Conservation (phyloP, 2,113 vertebrate species). For the Myiopsitta monachus region DNA sequence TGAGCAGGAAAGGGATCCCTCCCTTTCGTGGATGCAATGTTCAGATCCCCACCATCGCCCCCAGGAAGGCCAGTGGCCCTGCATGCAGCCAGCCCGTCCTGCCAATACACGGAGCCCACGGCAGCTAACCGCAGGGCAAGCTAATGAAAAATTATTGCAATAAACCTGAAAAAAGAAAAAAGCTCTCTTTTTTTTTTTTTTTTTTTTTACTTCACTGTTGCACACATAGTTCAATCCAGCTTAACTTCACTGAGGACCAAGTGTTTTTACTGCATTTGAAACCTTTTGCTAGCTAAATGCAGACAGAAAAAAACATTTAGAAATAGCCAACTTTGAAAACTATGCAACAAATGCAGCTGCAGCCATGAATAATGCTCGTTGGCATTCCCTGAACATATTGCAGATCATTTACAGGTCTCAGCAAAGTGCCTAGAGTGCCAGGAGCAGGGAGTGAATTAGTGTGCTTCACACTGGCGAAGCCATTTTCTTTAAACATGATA, state of each 20-base stretch:
- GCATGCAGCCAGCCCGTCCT: fast-evolving
- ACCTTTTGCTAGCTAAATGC: fast-evolving
- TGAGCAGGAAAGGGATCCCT: neutral
- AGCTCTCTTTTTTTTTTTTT: neutral
- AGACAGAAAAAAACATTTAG: neutral
- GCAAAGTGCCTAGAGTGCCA: neutral
- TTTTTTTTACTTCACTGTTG: neutral
- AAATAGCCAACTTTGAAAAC: conserved; percentile 14
- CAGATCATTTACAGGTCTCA: conserved; percentile 46
- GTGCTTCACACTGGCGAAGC: neutral
- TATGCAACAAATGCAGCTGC: neutral
- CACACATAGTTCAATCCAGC: neutral
- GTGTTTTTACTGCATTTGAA: neutral
- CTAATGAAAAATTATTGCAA: neutral
- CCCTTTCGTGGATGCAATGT: fast-evolving
- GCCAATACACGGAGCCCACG: fast-evolving
- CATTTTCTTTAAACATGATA: conserved; percentile 4
- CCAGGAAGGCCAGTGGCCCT: no score
- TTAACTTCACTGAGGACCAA: neutral
- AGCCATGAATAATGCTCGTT: neutral
- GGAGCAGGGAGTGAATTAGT: neutral
- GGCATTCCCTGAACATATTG: conserved; percentile 1
- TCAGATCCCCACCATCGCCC: neutral
- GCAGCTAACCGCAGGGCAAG: neutral
- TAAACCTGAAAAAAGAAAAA: neutral